Base-by-base conservation (phyloP, 1,140 invertebrate species). In the Artemia franciscana region DNA sequence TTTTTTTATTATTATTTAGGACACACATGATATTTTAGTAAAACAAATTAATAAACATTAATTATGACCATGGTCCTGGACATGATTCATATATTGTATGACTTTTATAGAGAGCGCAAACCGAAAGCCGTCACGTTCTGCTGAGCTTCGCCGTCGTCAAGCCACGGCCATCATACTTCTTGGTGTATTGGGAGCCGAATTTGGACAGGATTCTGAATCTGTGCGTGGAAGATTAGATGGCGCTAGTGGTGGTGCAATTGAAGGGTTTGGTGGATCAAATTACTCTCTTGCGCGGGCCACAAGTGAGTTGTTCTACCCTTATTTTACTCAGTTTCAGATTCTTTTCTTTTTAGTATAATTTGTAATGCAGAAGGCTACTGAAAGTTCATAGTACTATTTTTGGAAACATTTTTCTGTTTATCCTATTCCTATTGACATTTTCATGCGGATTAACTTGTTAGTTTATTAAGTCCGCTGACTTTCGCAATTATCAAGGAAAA, bases 111-210 rank as follows among this genome's bases (percentile, higher is more conserved):
- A 78, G 69, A 69, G 75, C 25, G 73, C 73, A 60, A 76, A 84
- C 39, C 78, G 84, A 28, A 88, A 86, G 71, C 85, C 86, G 3
- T 89, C 86, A 5, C 88, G 85, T 67, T 73, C 84, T 0, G 83
- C 85, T 0, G 90, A 98, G 74, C 75, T 91, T 28, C 88, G 91
- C 65, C 78, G 92, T 7, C 95, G 95, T 69, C 92, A 99, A 74
- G 91, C 91, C 0, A 98, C 93, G 0, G 91, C 95, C 0, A 91
- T 99, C 0, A 91, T 99, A 0, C 74, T 99, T 39, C 72, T 98
- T 23, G 94, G 93, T 0, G 93, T 98, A 0, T 93, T 99, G 62
- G 95, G 95, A 0, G 89, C 93, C 0, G 93, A 98, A 74, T 98
- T 98, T 75, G 93, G 94, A 0, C 89, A 94, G 70, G 91, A 88